Evolutionary conservation across 2,888 invertebrate species (phyloP).

Genomic region (Mythimna vitellina): DNA sequence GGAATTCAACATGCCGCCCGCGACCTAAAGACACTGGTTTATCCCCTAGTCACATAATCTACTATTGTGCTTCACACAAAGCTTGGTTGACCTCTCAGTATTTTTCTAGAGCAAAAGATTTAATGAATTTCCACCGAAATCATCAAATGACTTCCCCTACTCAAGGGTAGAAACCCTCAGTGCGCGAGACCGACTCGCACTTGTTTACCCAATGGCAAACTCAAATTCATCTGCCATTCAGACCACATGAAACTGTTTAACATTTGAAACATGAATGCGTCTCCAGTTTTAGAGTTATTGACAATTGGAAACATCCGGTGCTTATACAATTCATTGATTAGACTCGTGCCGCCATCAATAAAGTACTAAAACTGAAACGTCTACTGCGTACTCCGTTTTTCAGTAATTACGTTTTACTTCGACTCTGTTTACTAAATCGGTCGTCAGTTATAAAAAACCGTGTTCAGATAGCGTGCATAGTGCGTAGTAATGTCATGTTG

Average conservation of each 20-base stretch:
- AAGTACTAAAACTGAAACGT: slow-evolving; percentile 4
- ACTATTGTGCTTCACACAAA: neutral
- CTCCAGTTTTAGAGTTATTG: slow-evolving; percentile 43
- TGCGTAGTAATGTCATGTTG: slow-evolving; percentile 56
- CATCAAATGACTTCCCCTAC: no score
- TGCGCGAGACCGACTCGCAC: no score
- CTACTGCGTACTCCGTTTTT: neutral
- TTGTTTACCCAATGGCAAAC: neutral
- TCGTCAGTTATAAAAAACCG: slow-evolving; percentile 33
- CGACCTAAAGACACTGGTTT: no score
- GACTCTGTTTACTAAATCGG: slow-evolving; percentile 38
- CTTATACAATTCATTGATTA: slow-evolving; percentile 12
- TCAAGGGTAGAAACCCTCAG: no score
- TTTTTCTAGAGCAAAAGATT: no score
- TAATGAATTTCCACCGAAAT: no score
- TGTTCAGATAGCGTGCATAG: slow-evolving; percentile 29
- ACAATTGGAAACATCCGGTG: slow-evolving; percentile 35
- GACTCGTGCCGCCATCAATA: slow-evolving; percentile 23
- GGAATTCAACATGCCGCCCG: no score
- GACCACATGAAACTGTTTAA: neutral
- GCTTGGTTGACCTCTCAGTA: neutral
- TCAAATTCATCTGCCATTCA: neutral
- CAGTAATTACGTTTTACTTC: slow-evolving; percentile 12
- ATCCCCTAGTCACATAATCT: no score
- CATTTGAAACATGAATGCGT: neutral